Conservation (phyloP, 2,113 vertebrate genomes). For the Saccopteryx bilineata region DNA sequence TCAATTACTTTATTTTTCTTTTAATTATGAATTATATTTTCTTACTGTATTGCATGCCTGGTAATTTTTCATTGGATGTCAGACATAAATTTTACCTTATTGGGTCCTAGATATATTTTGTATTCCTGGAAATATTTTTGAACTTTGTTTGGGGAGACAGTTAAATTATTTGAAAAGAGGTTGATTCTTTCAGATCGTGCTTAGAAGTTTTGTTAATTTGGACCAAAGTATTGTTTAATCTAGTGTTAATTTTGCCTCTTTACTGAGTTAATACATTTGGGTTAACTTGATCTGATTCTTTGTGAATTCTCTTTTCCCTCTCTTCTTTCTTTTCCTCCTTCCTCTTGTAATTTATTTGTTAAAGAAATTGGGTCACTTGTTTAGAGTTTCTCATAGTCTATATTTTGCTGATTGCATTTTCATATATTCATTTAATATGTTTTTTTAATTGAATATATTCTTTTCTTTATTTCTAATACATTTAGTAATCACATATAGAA, state of each 20-base stretch:
- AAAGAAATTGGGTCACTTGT: background rate
- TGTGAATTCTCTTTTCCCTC: background rate
- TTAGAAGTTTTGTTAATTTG: background rate
- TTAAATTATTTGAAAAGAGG: background rate
- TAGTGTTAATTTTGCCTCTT: background rate
- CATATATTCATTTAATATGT: background rate
- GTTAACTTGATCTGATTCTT: background rate
- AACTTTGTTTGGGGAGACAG: background rate
- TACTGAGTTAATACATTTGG: background rate
- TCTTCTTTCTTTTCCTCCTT: background rate
- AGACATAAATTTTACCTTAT: background rate
- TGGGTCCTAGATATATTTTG: background rate
- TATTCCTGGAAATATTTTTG: background rate
- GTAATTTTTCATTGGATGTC: background rate
- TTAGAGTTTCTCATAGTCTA: background rate
- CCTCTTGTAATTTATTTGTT: background rate
- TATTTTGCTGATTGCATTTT: slow-evolving; percentile 8
- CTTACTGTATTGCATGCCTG: background rate
- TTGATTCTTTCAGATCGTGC: background rate
- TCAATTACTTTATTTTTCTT: background rate
- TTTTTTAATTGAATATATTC: background rate
- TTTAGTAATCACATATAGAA: background rate
- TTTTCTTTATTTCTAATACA: background rate
- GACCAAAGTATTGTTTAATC: background rate
- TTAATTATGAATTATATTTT: background rate